Evolutionary conservation across 2,113 vertebrate genomes (phyloP), one percentile per base, ranked within the genome.

Genomic region (Spheniscus mendiculus): DNA sequence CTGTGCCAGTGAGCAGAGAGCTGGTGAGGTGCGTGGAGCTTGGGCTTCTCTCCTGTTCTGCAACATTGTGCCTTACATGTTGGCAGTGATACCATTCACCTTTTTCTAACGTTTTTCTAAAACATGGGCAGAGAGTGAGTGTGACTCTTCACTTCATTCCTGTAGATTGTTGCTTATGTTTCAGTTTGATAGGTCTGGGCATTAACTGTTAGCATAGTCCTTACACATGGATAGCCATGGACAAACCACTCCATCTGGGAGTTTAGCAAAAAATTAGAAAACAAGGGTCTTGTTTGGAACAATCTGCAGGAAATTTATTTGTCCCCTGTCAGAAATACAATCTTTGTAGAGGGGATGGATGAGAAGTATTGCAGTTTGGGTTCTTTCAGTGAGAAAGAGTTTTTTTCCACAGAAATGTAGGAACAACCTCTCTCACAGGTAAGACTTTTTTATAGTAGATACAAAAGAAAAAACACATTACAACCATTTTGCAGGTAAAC

Each of bases 11-110:
- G 29, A 71, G 25, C 16, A 66, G 45, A 18, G 19, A 13, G 11
- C 59, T 76, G 3, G 18, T 2, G 2, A 29, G 12, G 13, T 0
- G 0, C 1, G 1, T n/a, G 26, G 42, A 49, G 17, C 19, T 30
- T n/a, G 3, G 11, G 30, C 15, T 59, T 81, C 25, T 77, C 32
- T 62, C 10, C 55, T 38, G 3, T 61, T 84, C 29, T 63, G 22
- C 27, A 38, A 9, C 11, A 49, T 19, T 0, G 0, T 10, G 49
- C 26, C 32, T 66, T 40, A 25, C 12, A 5, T 30, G 11, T 32
- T 38, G 44, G 22, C 55, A 63, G 55, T 25, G 72, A n/a, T 32
- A 23, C 7, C 26, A 16, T 44, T 42, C 29, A 47, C 4, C 6
- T 74, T 29, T 71, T 63, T 21, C 34, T 30, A 20, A 12, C 9